Conservation (phyloP, 2,888 invertebrate genomes). For the Epistrophella euchroma region DNA sequence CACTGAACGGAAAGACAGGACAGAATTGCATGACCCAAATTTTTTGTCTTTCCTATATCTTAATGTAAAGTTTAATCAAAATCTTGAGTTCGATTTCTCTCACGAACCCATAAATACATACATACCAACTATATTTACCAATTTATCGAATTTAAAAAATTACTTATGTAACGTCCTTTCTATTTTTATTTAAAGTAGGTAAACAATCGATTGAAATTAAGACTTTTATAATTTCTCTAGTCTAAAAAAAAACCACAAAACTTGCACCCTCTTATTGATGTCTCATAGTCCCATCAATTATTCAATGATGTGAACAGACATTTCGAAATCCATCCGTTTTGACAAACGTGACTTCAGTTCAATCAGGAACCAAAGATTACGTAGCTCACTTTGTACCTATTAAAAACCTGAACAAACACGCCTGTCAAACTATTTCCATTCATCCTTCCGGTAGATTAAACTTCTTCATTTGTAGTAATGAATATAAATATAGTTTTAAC, state of each 20-base stretch:
- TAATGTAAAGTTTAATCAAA: too few species aligned
- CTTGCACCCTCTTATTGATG: neutral
- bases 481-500: slow-evolving; percentile 9
- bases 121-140: too few species aligned
- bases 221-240: neutral
- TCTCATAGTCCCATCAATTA: neutral
- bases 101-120: too few species aligned
- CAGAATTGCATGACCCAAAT: too few species aligned
- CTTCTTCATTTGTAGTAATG: slow-evolving; percentile 60
- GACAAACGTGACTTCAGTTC: slow-evolving; percentile 38
- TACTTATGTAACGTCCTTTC: too few species aligned
- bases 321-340: neutral
- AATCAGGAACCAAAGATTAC: slow-evolving; percentile 39
- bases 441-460: slow-evolving; percentile 63
- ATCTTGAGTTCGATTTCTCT: too few species aligned
- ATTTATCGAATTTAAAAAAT: too few species aligned
- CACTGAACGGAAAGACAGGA: too few species aligned
- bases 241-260: neutral
- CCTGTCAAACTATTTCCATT: slow-evolving; percentile 50
- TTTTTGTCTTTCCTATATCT: too few species aligned
- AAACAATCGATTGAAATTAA: neutral
- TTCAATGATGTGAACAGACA: slow-evolving; percentile 4
- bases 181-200: too few species aligned
- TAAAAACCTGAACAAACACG: slow-evolving; percentile 40
- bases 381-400: slow-evolving; percentile 35